Conservation (phyloP, 2,888 invertebrate species). For the Aphodius sticticus region DNA sequence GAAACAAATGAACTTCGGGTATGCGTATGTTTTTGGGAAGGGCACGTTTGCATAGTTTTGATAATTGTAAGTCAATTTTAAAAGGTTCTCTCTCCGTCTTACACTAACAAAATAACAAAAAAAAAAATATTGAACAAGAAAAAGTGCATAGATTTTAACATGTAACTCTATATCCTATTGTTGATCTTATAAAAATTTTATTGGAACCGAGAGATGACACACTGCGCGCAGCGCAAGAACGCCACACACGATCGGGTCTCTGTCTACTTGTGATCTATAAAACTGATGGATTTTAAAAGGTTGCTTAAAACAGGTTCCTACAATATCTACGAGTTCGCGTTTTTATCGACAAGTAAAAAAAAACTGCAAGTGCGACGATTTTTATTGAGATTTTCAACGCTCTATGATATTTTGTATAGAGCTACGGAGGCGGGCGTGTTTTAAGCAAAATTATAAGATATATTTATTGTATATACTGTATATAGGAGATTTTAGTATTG, state of each 20-base stretch:
- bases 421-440: constrained; percentile 47
- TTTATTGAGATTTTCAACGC: constrained; percentile 27
- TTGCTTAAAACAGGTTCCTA: constrained; percentile 55
- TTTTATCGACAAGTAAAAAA: too few relatives aligned
- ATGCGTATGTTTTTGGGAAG: not conserved
- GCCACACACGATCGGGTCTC: constrained; percentile 43
- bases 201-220: constrained; percentile 41
- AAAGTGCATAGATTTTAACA: not conserved
- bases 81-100: constrained; percentile 56
- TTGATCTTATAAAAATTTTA: constrained; percentile 60
- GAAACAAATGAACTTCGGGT: too few relatives aligned
- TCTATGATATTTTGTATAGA: not conserved
- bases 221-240: constrained; percentile 10
- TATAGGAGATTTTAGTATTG: constrained; percentile 44
- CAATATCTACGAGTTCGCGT: not conserved
- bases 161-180: constrained; percentile 56
- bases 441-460: constrained; percentile 49
- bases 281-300: constrained; percentile 41
- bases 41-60: constrained; percentile 38
- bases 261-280: constrained; percentile 50
- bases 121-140: not conserved
- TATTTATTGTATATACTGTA: constrained; percentile 56
- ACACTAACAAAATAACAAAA: constrained; percentile 40
- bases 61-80: constrained; percentile 56
- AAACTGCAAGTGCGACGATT: constrained; percentile 14